A percentile compares a stretch with the other conserved stretches of the same genome.
Evolutionary conservation across 1,140 invertebrate species (phyloP).

Genomic region (Brachionus asplanchnoidis): DNA sequence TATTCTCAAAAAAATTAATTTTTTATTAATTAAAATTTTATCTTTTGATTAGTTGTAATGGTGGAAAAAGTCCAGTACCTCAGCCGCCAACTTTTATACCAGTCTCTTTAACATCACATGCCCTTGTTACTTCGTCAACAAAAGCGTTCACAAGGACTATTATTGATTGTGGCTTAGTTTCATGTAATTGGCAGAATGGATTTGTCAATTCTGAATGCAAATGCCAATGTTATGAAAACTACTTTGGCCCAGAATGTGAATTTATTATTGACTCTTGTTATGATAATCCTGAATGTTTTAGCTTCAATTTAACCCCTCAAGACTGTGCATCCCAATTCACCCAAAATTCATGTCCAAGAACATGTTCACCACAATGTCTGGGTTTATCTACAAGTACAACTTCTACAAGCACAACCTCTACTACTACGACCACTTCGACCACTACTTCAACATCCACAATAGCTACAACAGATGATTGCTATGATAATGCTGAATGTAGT

Average conservation of each 20-base stretch:
- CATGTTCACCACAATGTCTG: not conserved
- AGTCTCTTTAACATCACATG: not conserved
- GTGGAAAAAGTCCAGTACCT: not conserved
- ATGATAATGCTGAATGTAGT: not conserved
- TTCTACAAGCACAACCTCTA: not conserved
- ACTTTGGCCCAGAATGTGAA: not conserved
- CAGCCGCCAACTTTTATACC: not conserved
- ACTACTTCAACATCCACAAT: not conserved
- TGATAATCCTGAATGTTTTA: not conserved
- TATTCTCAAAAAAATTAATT: no score
- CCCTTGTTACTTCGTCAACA: not conserved
- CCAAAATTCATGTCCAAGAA: not conserved
- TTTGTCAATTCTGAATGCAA: not conserved
- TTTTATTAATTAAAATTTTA: not conserved
- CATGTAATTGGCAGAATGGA: not conserved
- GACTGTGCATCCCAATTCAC: not conserved
- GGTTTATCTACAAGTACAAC: not conserved
- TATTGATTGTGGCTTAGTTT: not conserved
- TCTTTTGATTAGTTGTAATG: not conserved
- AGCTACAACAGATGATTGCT: not conserved
- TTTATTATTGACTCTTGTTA: not conserved
- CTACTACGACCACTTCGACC: not conserved
- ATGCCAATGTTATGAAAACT: not conserved
- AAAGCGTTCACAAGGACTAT: not conserved
- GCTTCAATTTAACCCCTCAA: not conserved